A percentile compares a stretch with the other conserved stretches of the same genome.
phyloP scores from a whole-genome alignment of 2,888 invertebrate genomes.

The Eutolmus rufibarbis region DNA sequence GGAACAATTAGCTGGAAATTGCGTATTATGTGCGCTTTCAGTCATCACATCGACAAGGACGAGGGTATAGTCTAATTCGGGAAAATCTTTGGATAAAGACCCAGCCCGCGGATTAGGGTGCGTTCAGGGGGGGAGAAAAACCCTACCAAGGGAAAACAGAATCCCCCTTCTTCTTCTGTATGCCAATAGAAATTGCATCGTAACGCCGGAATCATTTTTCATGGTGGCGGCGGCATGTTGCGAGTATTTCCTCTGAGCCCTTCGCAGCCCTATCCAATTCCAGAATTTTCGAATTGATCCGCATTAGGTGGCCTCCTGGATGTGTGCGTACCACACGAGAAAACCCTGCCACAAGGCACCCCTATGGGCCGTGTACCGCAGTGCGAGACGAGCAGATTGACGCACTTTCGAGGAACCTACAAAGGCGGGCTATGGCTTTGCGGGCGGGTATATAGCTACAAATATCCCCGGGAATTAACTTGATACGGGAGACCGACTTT shows the following conservation, averaged over 20 bases:
- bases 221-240: slow-evolving; percentile 42
- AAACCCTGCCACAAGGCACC: background rate
- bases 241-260: slow-evolving; percentile 26
- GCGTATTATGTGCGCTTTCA: background rate
- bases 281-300: slow-evolving; percentile 21
- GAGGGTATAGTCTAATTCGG: background rate
- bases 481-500: background rate
- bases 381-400: slow-evolving; percentile 16
- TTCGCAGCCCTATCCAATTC: background rate
- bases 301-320: background rate
- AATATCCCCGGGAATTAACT: background rate
- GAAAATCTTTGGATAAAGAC: background rate
- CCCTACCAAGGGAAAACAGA: background rate
- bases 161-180: slow-evolving; percentile 19
- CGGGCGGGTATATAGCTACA: background rate
- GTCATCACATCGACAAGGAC: background rate
- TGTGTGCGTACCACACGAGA: background rate
- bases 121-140: background rate
- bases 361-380: slow-evolving; percentile 1
- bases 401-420: background rate
- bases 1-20: slow-evolving; percentile 30
- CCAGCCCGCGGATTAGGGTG: background rate
- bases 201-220: slow-evolving; percentile 47
- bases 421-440: background rate
- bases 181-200: slow-evolving; percentile 39